Base-by-base conservation (phyloP, 2,797 vertebrate species). In the Tarsius wallacei region DNA sequence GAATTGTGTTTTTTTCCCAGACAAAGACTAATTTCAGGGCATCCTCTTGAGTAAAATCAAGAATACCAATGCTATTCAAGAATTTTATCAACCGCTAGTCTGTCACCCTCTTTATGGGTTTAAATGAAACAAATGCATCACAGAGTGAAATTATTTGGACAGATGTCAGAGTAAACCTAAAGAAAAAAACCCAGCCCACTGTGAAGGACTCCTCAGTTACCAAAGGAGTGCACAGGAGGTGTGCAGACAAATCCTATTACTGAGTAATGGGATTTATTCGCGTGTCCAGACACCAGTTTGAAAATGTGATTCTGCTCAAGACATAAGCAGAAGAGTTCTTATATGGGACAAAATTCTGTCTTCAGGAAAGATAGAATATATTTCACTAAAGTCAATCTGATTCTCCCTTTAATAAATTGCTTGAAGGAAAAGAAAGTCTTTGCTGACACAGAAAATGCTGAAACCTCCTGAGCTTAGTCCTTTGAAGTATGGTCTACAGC, bases 231-330 rank as follows among this genome's bases (percentile, higher is more conserved):
- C 98, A 97, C 98, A 98, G 97, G 97, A 98, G 98, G 97, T 98
- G 98, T 98, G 98, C 97, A 98, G 98, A 97, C 97, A 99, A 99
- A 99, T 99, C 99, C 98, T 98, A 97, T 99, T 99, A 98, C 92
- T 94, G 84, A 49, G 81, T 99, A 99, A 99, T 98, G 97, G 97
- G 98, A 99, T 99, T 99, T 98, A 98, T 92, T 93, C 0, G 28
- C 83, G 0, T 98, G 98, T 98, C 95, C 94, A 96, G 97, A 97
- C 95, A 89, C 94, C 87, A 98, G 98, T 98, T 98, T 98, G 97
- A 97, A 98, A 98, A 98, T 98, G 97, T 96, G 97, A 97, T 98
- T 97, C 93, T 97, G 95, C 95, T 98, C 93, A 93, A 98, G 97
- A 95, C 98, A 95, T 96, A 98, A 97, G 68, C 97, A 98, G 93